Conservation (phyloP, 2,113 vertebrate species). For the Thunnus thynnus region DNA sequence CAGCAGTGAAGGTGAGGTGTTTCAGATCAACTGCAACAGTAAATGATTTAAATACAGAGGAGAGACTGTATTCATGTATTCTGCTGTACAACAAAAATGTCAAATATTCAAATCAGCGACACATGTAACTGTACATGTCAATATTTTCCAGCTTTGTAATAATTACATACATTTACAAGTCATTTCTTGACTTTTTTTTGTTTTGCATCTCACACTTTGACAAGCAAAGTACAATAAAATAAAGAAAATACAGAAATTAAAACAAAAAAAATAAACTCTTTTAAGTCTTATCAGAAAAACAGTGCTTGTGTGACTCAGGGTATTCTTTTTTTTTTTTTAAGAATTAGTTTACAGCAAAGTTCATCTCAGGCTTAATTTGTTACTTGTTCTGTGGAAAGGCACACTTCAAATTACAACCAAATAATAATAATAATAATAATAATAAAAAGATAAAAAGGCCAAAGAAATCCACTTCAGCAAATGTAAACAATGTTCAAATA, state of each 20-base stretch:
- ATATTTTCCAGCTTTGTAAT: constrained; percentile 65
- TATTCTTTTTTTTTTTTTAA: background rate
- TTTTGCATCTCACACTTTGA: constrained; percentile 48
- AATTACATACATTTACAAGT: constrained; percentile 76
- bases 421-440: background rate
- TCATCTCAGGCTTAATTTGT: constrained; percentile 22
- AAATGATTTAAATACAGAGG: constrained; percentile 28
- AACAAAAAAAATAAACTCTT: constrained; percentile 15
- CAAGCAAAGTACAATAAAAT: constrained; percentile 44
- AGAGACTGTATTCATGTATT: constrained; percentile 15
- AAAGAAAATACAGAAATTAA: constrained; percentile 11
- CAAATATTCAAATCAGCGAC: constrained; percentile 57
- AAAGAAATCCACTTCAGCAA: constrained; percentile 15
- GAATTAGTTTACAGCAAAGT: constrained; percentile 22
- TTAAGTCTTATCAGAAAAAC: constrained; percentile 25
- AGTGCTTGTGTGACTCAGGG: background rate
- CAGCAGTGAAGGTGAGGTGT: constrained; percentile 30
- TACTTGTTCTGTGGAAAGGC: constrained; percentile 59
- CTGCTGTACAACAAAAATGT: constrained; percentile 58
- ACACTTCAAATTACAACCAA: constrained; percentile 57
- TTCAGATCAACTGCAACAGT: constrained; percentile 21
- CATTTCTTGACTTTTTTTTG: constrained; percentile 25
- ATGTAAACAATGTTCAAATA: constrained; percentile 67
- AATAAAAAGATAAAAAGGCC: constrained; percentile 17
- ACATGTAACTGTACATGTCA: constrained; percentile 60